Evolutionary conservation across 2,113 vertebrate species (phyloP).

Genomic region (Noturus placidus): DNA sequence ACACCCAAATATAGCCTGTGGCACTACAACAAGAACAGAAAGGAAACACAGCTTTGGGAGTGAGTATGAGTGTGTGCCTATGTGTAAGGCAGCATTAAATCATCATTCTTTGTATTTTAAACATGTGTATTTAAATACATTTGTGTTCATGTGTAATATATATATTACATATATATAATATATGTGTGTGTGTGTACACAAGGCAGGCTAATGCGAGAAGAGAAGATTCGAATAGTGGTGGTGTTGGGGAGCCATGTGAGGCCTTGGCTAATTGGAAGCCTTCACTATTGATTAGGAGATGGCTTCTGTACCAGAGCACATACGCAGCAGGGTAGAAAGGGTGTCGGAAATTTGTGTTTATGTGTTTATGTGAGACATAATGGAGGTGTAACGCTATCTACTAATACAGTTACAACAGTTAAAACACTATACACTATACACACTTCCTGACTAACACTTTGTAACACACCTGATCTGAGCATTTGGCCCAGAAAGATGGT

Average conservation of each 20-base stretch:
- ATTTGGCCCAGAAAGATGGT: neutral
- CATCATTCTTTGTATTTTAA: neutral
- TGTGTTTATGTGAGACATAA: constrained; percentile 19
- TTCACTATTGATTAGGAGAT: constrained; percentile 64
- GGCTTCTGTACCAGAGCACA: constrained; percentile 52
- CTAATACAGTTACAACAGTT: neutral
- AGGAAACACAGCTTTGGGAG: neutral
- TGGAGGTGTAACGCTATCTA: constrained; percentile 8
- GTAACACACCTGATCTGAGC: neutral
- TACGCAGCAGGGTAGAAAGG: constrained; percentile 46
- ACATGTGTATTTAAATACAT: neutral
- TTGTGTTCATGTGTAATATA: neutral
- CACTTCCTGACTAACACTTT: neutral
- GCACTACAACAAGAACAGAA: constrained; percentile 22
- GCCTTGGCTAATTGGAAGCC: constrained; percentile 57
- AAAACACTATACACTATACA: neutral
- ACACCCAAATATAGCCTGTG: constrained; percentile 46
- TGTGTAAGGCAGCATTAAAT: constrained; percentile 12
- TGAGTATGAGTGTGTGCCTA: constrained; percentile 23
- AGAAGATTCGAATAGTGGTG: constrained; percentile 31
- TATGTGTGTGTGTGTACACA: neutral
- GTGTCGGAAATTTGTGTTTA: constrained; percentile 32
- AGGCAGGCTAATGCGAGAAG: neutral
- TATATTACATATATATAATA: neutral
- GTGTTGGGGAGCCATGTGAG: constrained; percentile 40